A percentile compares a stretch with the other conserved stretches of the same genome.
Conservation (phyloP, 2,113 vertebrate species). For the Gymnorhina tibicen region DNA sequence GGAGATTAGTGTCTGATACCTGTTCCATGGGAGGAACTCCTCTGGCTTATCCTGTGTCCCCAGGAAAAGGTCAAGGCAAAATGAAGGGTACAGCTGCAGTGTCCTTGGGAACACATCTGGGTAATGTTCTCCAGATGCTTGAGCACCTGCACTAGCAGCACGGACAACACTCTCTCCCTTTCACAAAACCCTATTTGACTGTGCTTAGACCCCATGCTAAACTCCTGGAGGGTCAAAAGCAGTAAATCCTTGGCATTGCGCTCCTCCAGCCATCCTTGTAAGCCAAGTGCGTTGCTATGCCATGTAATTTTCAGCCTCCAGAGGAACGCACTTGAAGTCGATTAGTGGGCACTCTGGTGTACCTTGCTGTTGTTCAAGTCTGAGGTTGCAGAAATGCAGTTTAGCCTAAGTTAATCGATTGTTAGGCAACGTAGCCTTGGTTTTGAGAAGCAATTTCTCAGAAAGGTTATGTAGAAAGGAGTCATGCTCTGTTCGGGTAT, state of each 20-base stretch:
- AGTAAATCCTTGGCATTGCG: background rate
- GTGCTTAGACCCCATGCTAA: rapidly evolving
- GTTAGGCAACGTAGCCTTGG: background rate
- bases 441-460: background rate
- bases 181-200: background rate
- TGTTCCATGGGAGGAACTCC: background rate
- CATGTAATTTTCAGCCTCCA: background rate
- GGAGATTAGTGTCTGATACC: background rate
- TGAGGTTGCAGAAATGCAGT: background rate
- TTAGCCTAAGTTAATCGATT: background rate
- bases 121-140: background rate
- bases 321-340: background rate
- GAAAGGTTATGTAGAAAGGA: background rate
- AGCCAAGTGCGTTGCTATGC: background rate
- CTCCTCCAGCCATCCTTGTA: background rate
- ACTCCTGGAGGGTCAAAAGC: background rate
- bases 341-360: background rate
- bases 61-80: background rate
- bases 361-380: background rate
- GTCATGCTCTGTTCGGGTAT: background rate
- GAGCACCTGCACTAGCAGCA: background rate
- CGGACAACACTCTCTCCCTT: background rate
- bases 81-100: background rate
- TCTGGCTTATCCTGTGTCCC: background rate
- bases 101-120: background rate